phyloP scores from a whole-genome alignment of 2,888 invertebrate species.

The Gymnosoma rotundatum region DNA sequence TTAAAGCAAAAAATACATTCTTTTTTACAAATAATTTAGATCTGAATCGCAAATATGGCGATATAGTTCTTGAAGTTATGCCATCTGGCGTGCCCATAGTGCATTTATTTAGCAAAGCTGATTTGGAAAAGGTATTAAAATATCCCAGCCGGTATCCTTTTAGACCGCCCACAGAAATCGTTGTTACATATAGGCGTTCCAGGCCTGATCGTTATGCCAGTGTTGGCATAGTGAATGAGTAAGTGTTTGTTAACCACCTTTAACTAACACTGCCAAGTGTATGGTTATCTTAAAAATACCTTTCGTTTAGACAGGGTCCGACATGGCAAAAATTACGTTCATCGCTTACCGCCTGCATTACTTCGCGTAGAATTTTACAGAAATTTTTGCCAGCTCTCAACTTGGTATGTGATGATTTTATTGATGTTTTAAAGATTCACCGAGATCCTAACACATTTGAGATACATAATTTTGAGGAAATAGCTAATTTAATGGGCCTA shows the following conservation, averaged over 20 bases:
- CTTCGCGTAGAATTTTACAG: constrained; percentile 89
- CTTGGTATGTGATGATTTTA: constrained; percentile 90
- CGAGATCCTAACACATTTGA: constrained; percentile 84
- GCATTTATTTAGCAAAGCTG: constrained; percentile 87
- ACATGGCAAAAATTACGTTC: constrained; percentile 89
- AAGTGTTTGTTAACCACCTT: constrained; percentile 80
- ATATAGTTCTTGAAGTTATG: constrained; percentile 90
- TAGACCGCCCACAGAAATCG: constrained; percentile 91
- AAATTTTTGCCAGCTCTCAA: constrained; percentile 89
- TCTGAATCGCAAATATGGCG: constrained; percentile 88
- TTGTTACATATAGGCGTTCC: constrained; percentile 88
- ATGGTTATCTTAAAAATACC: constrained; percentile 47
- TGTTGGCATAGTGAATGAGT: constrained; percentile 92
- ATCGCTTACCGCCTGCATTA: constrained; percentile 88
- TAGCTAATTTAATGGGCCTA: constrained; percentile 90
- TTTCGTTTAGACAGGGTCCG: constrained; percentile 86
- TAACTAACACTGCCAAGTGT: background rate
- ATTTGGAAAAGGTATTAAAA: constrained; percentile 90
- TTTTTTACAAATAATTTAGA: constrained; percentile 81
- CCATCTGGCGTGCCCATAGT: constrained; percentile 89
- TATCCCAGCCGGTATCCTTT: constrained; percentile 89
- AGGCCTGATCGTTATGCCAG: constrained; percentile 91
- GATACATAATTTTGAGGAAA: constrained; percentile 87
- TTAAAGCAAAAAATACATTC: background rate
- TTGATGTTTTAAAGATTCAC: constrained; percentile 85